A percentile compares a stretch with the other conserved stretches of the same genome.
These are phyloP conservation scores for Chelon auratus DNA, from an alignment of 2,797 vertebrate genomes.

Conservation along the genomic window DNA sequence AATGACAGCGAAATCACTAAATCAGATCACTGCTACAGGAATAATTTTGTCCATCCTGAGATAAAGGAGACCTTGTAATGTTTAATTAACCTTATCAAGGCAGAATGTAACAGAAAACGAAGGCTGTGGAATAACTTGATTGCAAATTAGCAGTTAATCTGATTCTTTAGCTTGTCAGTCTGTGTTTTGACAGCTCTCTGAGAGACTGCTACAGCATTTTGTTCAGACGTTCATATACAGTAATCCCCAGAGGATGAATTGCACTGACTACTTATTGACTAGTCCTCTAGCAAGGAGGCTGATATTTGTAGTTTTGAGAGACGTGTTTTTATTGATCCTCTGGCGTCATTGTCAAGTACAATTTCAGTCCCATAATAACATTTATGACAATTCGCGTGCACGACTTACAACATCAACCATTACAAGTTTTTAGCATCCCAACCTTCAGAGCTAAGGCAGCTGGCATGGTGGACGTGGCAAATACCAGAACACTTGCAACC, in stretches of 20 bases:
- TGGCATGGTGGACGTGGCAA: not conserved
- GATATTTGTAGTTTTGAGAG: not conserved
- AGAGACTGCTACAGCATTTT: not conserved
- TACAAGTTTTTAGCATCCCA: not conserved
- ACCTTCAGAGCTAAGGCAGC: too few species aligned
- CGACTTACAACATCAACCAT: too few species aligned
- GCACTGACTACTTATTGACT: not conserved
- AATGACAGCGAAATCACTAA: not conserved
- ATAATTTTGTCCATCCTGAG: not conserved
- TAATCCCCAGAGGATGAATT: not conserved
- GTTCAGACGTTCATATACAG: too few species aligned
- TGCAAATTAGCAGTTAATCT: constrained; percentile 4
- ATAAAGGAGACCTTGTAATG: not conserved
- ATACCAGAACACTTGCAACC: not conserved
- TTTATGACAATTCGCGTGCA: too few species aligned
- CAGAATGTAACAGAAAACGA: not conserved
- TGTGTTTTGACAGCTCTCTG: not conserved
- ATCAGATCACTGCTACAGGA: not conserved
- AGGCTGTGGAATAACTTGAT: not conserved
- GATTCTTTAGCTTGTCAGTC: not conserved
- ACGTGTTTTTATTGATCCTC: not conserved
- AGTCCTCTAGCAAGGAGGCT: not conserved
- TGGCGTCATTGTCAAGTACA: too few species aligned
- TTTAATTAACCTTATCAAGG: not conserved
- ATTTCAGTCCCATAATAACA: too few species aligned